phyloP scores from a whole-genome alignment of 1,140 invertebrate species.

The Artemia franciscana region DNA sequence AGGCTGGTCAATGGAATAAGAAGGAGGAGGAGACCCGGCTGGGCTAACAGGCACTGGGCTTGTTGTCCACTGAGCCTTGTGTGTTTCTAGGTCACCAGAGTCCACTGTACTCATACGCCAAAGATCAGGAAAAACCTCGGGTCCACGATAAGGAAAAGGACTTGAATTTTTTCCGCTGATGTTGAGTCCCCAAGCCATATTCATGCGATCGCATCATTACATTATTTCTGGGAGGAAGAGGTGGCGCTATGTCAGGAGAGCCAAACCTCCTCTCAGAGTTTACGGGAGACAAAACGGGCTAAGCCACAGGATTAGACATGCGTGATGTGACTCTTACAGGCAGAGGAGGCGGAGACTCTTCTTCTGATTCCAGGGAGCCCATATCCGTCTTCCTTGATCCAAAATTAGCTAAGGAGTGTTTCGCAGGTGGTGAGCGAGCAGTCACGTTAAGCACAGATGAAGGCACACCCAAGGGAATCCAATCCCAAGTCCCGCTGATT shows the following conservation, averaged over 20 bases:
- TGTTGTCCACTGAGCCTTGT: conserved; percentile 11
- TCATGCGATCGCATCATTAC: background rate
- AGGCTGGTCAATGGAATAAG: conserved; percentile 26
- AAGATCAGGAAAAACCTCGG: conserved; percentile 20
- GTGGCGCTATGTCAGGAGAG: conserved; percentile 1
- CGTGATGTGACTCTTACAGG: conserved; percentile 25
- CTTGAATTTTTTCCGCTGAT: conserved; percentile 42
- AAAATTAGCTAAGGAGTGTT: conserved; percentile 19
- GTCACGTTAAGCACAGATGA: background rate
- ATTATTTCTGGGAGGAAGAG: conserved; percentile 5
- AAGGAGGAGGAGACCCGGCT: conserved; percentile 62
- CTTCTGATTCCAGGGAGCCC: background rate
- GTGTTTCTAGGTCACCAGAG: conserved; percentile 27
- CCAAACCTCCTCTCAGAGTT: background rate
- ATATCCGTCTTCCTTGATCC: conserved; percentile 17
- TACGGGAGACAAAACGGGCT: conserved; percentile 6
- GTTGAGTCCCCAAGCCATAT: conserved; percentile 17
- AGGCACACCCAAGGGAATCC: background rate
- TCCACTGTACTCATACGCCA: conserved; percentile 31
- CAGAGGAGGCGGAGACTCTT: conserved; percentile 27
- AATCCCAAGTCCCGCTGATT: background rate
- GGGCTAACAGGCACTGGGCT: conserved; percentile 31
- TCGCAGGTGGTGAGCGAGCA: conserved; percentile 4
- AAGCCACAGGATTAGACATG: background rate
- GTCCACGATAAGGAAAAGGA: conserved; percentile 32